phyloP scores from a whole-genome alignment of 2,888 invertebrate genomes.

The Sacculina carcini region DNA sequence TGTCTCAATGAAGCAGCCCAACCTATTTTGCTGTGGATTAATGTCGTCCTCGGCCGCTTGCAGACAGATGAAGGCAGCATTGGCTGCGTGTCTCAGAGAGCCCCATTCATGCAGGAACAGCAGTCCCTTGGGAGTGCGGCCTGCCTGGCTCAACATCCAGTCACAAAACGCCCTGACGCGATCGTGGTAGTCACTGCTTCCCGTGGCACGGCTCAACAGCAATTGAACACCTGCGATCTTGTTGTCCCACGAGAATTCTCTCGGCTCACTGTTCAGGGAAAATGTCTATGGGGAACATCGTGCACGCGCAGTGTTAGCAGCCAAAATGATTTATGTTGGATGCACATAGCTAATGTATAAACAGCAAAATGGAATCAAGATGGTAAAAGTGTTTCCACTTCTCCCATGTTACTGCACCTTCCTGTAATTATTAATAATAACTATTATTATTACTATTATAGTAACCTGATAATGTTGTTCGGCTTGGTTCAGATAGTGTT shows the following conservation, averaged over 20 bases:
- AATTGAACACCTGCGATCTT: slow-evolving; percentile 27
- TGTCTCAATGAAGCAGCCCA: no score
- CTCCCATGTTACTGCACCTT: no score
- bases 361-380: no score
- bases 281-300: no score
- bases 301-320: no score
- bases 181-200: slow-evolving; percentile 21
- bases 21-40: no score
- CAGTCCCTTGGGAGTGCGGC: slow-evolving; percentile 27
- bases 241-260: slow-evolving; percentile 28
- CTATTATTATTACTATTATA: no score
- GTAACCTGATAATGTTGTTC: slow-evolving; percentile 12
- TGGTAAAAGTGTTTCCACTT: no score
- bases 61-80: slow-evolving; percentile 28
- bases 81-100: slow-evolving; percentile 28
- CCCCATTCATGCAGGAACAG: slow-evolving; percentile 28
- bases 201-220: slow-evolving; percentile 24
- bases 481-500: slow-evolving; percentile 25
- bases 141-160: slow-evolving; percentile 23
- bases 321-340: no score
- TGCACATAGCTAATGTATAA: no score
- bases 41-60: slow-evolving; percentile 19
- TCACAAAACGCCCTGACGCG: slow-evolving; percentile 26
- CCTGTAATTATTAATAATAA: no score
- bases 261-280: slow-evolving; percentile 18